phyloP scores from a whole-genome alignment of 2,888 invertebrate genomes.

The Iselma pallidipennis region DNA sequence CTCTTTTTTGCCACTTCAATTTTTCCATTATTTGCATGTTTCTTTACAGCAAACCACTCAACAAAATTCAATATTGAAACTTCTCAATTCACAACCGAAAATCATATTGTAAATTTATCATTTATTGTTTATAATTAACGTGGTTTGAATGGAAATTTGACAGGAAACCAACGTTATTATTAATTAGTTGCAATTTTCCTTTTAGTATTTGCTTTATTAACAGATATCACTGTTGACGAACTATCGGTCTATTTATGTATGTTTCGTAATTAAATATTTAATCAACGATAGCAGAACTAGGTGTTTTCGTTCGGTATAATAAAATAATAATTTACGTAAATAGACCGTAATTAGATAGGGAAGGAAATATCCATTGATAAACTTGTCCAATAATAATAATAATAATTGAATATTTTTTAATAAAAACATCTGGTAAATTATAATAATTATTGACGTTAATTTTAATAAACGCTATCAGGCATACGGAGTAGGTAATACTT shows the following conservation, averaged over 20 bases:
- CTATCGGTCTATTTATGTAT: neutral
- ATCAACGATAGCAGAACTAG: neutral
- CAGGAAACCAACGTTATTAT: too few species aligned
- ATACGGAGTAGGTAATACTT: too few species aligned
- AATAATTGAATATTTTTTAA: conserved; percentile 6
- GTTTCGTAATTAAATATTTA: conserved; percentile 7
- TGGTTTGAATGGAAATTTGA: too few species aligned
- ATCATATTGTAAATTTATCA: too few species aligned
- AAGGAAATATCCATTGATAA: conserved; percentile 1
- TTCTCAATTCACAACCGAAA: neutral
- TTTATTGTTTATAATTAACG: too few species aligned
- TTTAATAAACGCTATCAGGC: neutral
- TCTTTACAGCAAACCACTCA: neutral
- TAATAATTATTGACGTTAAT: neutral
- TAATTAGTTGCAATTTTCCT: neutral
- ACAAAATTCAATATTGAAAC: neutral
- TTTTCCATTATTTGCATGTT: neutral
- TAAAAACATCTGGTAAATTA: conserved; percentile 6
- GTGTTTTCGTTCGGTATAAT: neutral
- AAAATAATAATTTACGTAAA: conserved; percentile 12
- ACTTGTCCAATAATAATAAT: neutral
- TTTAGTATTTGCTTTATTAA: neutral
- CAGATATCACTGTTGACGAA: neutral
- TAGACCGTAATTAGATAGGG: conserved; percentile 7
- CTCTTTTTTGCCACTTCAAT: neutral